A percentile compares a stretch with the other conserved stretches of the same genome.
These are phyloP conservation scores for Lasiommata megera DNA, from an alignment of 2,888 invertebrate species.

Conservation along the genomic window DNA sequence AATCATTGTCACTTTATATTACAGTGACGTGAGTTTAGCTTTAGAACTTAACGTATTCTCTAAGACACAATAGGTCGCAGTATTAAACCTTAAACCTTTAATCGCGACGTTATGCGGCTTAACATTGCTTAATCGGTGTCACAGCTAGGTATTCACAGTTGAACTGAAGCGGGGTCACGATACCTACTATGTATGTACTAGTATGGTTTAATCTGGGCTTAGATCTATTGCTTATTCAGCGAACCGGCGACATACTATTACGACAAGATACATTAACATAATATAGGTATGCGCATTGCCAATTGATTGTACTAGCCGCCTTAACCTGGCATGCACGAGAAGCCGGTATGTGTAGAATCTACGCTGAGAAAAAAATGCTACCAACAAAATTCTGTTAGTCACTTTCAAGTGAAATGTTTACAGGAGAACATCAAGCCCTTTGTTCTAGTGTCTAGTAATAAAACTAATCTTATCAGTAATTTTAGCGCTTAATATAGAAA, in stretches of 20 bases:
- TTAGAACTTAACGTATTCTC: conserved; percentile 1
- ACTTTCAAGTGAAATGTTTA: too few species aligned
- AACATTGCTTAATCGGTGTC: conserved; percentile 14
- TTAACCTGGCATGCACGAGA: neutral
- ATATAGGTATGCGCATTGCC: neutral
- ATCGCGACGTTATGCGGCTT: conserved; percentile 7
- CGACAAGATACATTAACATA: neutral
- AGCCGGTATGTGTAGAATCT: too few species aligned
- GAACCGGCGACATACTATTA: conserved; percentile 3
- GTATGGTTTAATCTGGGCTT: conserved; percentile 5
- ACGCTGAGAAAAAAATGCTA: too few species aligned
- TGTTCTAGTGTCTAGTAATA: too few species aligned
- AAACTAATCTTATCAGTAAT: too few species aligned
- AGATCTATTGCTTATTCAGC: conserved; percentile 12
- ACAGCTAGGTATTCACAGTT: conserved; percentile 2
- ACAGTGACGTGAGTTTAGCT: neutral
- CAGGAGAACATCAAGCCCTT: too few species aligned
- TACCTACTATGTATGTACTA: conserved; percentile 1
- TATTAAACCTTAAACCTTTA: conserved; percentile 5
- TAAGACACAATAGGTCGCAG: conserved; percentile 5
- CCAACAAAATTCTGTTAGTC: too few species aligned
- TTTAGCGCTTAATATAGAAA: too few species aligned
- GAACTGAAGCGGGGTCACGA: neutral
- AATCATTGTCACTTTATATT: neutral
- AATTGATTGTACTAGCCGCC: neutral